Conservation (phyloP, 1,140 invertebrate genomes). For the Gonatopus flavifemur region DNA sequence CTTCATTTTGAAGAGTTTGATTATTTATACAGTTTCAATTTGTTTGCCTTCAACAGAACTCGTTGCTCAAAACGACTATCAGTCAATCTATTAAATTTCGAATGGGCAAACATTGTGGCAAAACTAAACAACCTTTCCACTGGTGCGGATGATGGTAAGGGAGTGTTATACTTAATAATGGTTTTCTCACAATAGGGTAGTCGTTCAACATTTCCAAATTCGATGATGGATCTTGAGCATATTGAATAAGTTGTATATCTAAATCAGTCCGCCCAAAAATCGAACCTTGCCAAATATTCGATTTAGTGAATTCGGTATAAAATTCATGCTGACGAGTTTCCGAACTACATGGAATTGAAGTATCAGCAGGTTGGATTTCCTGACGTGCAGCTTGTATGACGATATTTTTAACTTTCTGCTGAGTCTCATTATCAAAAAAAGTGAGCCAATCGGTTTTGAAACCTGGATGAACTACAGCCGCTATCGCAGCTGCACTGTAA, state of each 20-base stretch:
- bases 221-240: neutral
- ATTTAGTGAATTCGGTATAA: neutral
- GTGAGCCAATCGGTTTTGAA: no score
- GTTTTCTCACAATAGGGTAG: neutral
- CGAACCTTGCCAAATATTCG: neutral
- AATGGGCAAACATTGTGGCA: constrained; percentile 29
- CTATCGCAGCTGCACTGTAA: no score
- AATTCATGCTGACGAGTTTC: neutral
- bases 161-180: constrained; percentile 29
- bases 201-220: constrained; percentile 1
- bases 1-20: no score
- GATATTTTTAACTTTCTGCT: neutral
- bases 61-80: constrained; percentile 13
- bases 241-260: neutral
- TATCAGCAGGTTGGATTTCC: no score
- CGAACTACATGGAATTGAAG: neutral
- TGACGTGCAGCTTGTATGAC: no score
- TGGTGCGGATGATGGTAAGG: constrained; percentile 32
- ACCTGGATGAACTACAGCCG: no score
- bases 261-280: neutral
- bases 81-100: constrained; percentile 22
- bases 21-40: neutral
- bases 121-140: constrained; percentile 36
- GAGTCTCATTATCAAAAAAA: no score
- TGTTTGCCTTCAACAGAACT: constrained; percentile 16